Evolutionary conservation across 92 coral and sea anemone species (phyloP), one percentile per base, ranked within the genome.

Genomic region (Epizoanthus stellaris): DNA sequence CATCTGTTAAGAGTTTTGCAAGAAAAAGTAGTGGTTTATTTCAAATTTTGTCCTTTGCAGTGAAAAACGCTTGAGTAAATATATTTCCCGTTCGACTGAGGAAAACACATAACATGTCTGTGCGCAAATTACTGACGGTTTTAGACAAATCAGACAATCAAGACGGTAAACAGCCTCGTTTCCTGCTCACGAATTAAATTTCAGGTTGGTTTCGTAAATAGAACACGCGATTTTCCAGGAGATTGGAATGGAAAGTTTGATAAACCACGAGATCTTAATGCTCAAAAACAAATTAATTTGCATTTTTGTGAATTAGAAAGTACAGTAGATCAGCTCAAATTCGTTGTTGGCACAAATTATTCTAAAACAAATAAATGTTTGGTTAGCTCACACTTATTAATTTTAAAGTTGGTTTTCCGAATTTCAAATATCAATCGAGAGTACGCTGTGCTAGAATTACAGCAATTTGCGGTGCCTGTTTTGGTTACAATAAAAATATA

Each of bases 351-450:
- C 45, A 68, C 21, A 68, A 38, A 0, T 62, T 8, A 61, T 60
- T 61, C 38, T 17, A 59, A 77, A 77, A 61, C 57, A 77, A 60
- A 76, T 66, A 36, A 17, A 23, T 38, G 15, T 42, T 58, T 79
- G 72, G 20, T 40, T 47, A 10, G 17, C 53, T 42, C 40, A 20
- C 56, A 63, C 36, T 62, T 61, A 77, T 62, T 77, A 39, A 23
- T 42, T 79, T 63, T 62, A 70, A 21, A 61, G 52, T 57, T 53
- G 58, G 43, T 74, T 45, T 58, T 45, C 54, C 59, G 40, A 60
- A 60, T 59, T 60, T 77, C 57, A 77, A 79, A 79, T 79, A 62
- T 62, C 23, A 79, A 79, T 79, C 17, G 45, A 79, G 49, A 10
- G 83, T 79, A 15, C 71, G 61, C 72, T 79, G 72, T 0, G 71